phyloP scores from a whole-genome alignment of 2,113 vertebrate species.

The Menidia beryllina region DNA sequence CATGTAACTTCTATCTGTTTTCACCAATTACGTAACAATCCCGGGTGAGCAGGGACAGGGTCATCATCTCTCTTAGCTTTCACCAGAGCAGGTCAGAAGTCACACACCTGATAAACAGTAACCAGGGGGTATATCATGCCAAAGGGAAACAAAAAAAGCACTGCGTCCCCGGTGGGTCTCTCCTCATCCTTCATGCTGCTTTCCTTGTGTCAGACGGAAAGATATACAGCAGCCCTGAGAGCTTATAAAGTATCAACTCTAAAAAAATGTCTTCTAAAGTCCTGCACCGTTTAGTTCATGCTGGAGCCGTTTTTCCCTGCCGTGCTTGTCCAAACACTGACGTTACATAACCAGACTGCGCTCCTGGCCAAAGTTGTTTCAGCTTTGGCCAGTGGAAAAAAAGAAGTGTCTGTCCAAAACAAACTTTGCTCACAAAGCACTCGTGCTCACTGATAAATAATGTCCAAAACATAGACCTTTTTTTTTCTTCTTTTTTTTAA shows the following conservation, averaged over 20 bases:
- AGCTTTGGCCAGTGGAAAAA: background rate
- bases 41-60: background rate
- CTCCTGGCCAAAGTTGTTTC: conserved; percentile 25
- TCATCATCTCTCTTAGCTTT: conserved; percentile 13
- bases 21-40: conserved; percentile 52
- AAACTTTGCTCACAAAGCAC: conserved; percentile 10
- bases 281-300: conserved; percentile 3
- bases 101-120: conserved; percentile 20
- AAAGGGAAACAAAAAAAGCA: background rate
- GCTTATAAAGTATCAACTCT: conserved; percentile 2
- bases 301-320: background rate
- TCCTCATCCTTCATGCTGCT: background rate
- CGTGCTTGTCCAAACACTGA: conserved; percentile 11
- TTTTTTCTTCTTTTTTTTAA: too few species aligned
- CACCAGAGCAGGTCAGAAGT: conserved; percentile 9
- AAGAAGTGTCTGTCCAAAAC: conserved; percentile 20
- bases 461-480: background rate
- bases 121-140: background rate
- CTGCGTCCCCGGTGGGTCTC: background rate
- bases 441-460: background rate
- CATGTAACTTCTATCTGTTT: conserved; percentile 31
- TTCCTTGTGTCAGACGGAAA: conserved; percentile 13
- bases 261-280: background rate
- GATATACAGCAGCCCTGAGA: conserved; percentile 14
- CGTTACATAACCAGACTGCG: conserved; percentile 25